phyloP scores from a whole-genome alignment of 2,113 vertebrate species.

The Lota lota region DNA sequence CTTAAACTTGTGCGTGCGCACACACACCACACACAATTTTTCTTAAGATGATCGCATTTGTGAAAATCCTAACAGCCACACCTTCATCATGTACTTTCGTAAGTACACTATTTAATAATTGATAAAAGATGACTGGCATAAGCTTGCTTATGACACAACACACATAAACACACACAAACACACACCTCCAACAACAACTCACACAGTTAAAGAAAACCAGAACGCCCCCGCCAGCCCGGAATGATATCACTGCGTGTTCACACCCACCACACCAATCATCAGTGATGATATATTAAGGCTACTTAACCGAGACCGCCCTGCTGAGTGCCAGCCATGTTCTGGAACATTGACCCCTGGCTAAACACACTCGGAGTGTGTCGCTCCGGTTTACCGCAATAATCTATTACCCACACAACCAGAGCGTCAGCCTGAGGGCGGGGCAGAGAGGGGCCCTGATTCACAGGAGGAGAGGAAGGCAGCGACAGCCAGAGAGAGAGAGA shows the following conservation, averaged over 20 bases:
- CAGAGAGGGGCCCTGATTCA: neutral
- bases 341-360: constrained; percentile 13
- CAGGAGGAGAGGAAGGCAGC: neutral
- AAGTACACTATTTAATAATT: too few relatives aligned
- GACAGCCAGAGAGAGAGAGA: too few relatives aligned
- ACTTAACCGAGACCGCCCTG: constrained; percentile 29
- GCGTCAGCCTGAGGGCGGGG: constrained; percentile 13
- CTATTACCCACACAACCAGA: constrained; percentile 9
- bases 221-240: too few relatives aligned
- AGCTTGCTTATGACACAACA: neutral
- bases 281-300: constrained; percentile 25
- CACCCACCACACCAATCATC: constrained; percentile 28
- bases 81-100: too few relatives aligned
- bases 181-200: too few relatives aligned
- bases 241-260: constrained; percentile 14
- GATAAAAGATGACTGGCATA: too few relatives aligned
- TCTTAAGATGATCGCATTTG: too few relatives aligned
- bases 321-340: constrained; percentile 7
- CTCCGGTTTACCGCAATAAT: constrained; percentile 20
- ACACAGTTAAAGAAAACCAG: too few relatives aligned
- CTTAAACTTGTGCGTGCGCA: too few relatives aligned
- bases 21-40: too few relatives aligned
- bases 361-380: constrained; percentile 8
- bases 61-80: too few relatives aligned
- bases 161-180: constrained; percentile 1